phyloP scores from a whole-genome alignment of 2,797 vertebrate genomes.

The Dicrostonyx torquatus region DNA sequence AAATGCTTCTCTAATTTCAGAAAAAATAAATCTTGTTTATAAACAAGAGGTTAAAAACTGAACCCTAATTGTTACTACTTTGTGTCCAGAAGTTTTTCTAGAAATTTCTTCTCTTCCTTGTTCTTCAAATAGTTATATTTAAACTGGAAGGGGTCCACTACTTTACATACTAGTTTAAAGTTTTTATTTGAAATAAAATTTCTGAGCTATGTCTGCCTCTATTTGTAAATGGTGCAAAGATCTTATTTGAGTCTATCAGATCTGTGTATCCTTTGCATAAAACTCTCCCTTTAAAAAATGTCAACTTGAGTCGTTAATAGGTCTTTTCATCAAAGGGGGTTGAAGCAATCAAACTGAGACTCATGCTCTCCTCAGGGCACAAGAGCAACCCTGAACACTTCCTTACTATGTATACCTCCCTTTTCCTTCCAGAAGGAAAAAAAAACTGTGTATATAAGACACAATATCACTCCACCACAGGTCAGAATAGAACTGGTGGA shows the following conservation, averaged over 20 bases:
- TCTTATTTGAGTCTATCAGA: neutral
- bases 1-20: neutral
- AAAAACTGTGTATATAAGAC: neutral
- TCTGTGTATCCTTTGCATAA: neutral
- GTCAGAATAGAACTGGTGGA: too few species aligned
- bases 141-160: neutral
- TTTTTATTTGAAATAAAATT: slow-evolving; percentile 30
- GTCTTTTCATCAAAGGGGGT: neutral
- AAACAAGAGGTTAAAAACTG: neutral
- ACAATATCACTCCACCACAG: neutral
- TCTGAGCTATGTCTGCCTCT: neutral
- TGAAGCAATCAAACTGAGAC: neutral
- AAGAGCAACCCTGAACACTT: neutral
- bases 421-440: neutral
- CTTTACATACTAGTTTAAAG: neutral
- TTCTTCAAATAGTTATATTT: neutral
- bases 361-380: neutral
- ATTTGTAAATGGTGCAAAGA: neutral
- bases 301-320: neutral
- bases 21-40: neutral
- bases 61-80: neutral
- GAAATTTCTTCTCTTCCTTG: neutral
- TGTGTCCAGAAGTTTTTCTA: neutral
- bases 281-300: neutral
- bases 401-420: neutral